Conservation (phyloP, 2,797 vertebrate genomes). For the Decapterus maruadsi region DNA sequence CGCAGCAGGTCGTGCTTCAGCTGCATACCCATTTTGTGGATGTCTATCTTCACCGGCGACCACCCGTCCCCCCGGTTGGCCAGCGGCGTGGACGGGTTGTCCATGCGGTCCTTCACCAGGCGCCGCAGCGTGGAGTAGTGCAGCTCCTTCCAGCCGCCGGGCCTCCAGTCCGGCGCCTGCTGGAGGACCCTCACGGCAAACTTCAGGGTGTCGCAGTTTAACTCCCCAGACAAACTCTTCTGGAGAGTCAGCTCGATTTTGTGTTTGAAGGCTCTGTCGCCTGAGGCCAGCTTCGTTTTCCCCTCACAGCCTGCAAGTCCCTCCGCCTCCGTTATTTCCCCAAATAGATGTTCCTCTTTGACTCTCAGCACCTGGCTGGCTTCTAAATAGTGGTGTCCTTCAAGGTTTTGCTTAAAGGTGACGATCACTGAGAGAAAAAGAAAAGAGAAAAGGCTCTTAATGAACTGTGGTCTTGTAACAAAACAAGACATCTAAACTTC, state of each 20-base stretch:
- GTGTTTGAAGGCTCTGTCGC: conserved; percentile 73
- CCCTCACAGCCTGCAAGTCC: conserved; percentile 57
- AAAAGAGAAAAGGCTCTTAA: not conserved
- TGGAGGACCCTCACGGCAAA: conserved; percentile 86
- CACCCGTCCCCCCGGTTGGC: conserved; percentile 28
- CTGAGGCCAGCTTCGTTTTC: conserved; percentile 64
- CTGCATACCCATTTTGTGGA: conserved; percentile 85
- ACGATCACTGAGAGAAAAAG: conserved; percentile 39
- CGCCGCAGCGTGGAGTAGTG: conserved; percentile 80
- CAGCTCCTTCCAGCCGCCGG: conserved; percentile 80
- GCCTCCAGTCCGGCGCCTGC: conserved; percentile 81
- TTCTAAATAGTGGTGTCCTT: conserved; percentile 58
- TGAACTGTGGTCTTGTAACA: not conserved
- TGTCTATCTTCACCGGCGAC: conserved; percentile 77
- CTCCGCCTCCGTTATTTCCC: conserved; percentile 2
- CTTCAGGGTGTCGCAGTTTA: conserved; percentile 70
- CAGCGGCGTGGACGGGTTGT: not conserved
- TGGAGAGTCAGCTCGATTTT: conserved; percentile 73
- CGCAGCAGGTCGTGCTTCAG: conserved; percentile 88
- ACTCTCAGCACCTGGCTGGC: conserved; percentile 81
- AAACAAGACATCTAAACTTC: not conserved
- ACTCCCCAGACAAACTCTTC: conserved; percentile 61
- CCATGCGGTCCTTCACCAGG: conserved; percentile 82
- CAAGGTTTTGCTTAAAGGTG: conserved; percentile 74
- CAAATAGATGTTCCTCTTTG: conserved; percentile 82